A percentile compares a stretch with the other conserved stretches of the same genome.
Conservation (phyloP, 2,888 invertebrate species). For the Cyaniris semiargus region DNA sequence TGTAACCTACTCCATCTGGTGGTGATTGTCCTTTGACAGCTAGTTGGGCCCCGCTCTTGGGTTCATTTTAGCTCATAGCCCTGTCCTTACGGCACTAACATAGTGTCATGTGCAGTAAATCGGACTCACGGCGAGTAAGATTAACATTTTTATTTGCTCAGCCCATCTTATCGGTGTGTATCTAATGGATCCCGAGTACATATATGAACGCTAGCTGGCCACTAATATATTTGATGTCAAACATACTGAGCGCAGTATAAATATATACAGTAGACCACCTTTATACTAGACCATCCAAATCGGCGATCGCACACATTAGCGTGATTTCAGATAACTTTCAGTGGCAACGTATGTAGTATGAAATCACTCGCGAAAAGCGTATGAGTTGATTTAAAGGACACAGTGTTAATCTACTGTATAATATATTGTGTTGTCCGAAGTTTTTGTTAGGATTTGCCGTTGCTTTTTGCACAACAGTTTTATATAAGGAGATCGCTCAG, state of each 20-base stretch:
- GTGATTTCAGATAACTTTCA: neutral
- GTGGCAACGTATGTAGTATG: too few species aligned
- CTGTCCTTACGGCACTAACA: neutral
- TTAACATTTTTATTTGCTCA: slow-evolving; percentile 28
- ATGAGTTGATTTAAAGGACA: neutral
- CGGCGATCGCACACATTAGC: neutral
- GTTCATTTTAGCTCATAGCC: neutral
- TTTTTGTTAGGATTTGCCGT: slow-evolving; percentile 11
- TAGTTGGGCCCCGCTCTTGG: neutral
- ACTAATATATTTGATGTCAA: slow-evolving; percentile 27
- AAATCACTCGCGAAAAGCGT: too few species aligned
- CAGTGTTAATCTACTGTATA: neutral
- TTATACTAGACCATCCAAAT: neutral
- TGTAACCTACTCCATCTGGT: neutral
- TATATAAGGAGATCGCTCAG: neutral
- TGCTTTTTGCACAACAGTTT: neutral
- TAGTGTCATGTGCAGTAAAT: neutral
- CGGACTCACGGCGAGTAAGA: slow-evolving; percentile 3
- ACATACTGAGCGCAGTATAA: neutral
- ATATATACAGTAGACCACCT: neutral
- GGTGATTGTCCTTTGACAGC: too few species aligned
- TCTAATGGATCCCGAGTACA: slow-evolving; percentile 20
- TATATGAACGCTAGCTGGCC: neutral
- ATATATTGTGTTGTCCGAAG: neutral
- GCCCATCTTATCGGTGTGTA: slow-evolving; percentile 19